A percentile compares a stretch with the other conserved stretches of the same genome.
Conservation (phyloP, 2,797 vertebrate species). For the Varecia variegata region DNA sequence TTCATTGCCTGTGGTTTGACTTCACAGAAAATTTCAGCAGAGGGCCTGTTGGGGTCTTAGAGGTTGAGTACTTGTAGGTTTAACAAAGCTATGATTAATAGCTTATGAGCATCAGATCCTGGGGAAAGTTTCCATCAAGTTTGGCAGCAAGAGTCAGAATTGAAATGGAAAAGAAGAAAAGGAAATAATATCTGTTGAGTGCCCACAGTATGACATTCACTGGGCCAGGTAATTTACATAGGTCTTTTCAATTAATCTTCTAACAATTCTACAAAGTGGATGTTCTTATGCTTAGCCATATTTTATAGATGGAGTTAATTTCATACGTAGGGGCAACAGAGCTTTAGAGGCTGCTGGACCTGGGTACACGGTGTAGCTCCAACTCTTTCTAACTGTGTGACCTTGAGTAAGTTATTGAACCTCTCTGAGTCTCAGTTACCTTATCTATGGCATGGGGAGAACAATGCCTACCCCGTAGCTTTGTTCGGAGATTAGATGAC, state of each 20-base stretch:
- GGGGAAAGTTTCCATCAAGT: not conserved
- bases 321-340: not conserved
- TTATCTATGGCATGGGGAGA: not conserved
- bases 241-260: not conserved
- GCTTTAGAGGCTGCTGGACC: not conserved
- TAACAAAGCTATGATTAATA: not conserved
- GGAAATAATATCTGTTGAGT: not conserved
- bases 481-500: not conserved
- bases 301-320: not conserved
- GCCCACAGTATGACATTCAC: not conserved
- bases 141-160: not conserved
- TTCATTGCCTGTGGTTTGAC: not conserved
- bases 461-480: not conserved
- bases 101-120: not conserved
- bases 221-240: not conserved
- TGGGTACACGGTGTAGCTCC: not conserved
- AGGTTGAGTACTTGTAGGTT: not conserved
- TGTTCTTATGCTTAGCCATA: not conserved
- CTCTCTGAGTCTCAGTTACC: not conserved
- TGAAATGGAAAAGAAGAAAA: not conserved
- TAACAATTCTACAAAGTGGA: not conserved
- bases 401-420: not conserved
- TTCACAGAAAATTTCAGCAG: slow-evolving; percentile 6
- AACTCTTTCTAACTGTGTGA: not conserved
- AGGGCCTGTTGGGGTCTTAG: not conserved